Evolutionary conservation across 2,888 invertebrate genomes (phyloP), one percentile per base, ranked within the genome.

Genomic region (Nomada lathburiana): DNA sequence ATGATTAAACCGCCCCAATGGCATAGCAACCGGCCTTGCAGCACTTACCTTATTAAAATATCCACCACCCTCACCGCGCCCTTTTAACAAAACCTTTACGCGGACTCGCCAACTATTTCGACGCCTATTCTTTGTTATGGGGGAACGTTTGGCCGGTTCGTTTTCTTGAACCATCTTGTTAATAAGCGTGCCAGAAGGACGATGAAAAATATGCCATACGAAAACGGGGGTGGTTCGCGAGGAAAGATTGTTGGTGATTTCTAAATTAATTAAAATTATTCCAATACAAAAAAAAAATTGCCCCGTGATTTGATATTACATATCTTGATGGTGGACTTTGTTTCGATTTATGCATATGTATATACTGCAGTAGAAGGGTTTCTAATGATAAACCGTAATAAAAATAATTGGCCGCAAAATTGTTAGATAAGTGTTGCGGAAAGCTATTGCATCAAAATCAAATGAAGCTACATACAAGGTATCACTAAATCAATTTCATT

Each of bases 1-100:
- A 94, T 93, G 93, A 94, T 94, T 94, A 94, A 93, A 93, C 93
- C 91, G 90, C 90, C 90, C 92, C 90, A 90, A 90, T 90, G 89
- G 90, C 88, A 88, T 89, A 89, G 89, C 85, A 89, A 88, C 89
- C 89, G 91, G 92, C 90, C 92, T 92, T 92, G 91, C 91, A 93
- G 93, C 93, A 94, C 94, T 94, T 93, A 94, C 93, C 93, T 93
- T 94, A 94, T 94, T 94, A 94, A 94, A 94, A 94, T 94, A 93
- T 93, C 92, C 91, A 85, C 88, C 91, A 88, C 88, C 88, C 88
- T 86, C 85, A 76, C 88, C 88, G 83, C 89, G 82, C 84, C 83
- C 83, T 85, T 87, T 84, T 87, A 86, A 88, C 88, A 82, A 86
- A 85, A 88, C 86, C 85, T 80, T 84, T 50, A 62, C 72, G 80